These are phyloP conservation scores for Stomorhina lunata DNA, from an alignment of 2,888 invertebrate species.

Conservation along the genomic window DNA sequence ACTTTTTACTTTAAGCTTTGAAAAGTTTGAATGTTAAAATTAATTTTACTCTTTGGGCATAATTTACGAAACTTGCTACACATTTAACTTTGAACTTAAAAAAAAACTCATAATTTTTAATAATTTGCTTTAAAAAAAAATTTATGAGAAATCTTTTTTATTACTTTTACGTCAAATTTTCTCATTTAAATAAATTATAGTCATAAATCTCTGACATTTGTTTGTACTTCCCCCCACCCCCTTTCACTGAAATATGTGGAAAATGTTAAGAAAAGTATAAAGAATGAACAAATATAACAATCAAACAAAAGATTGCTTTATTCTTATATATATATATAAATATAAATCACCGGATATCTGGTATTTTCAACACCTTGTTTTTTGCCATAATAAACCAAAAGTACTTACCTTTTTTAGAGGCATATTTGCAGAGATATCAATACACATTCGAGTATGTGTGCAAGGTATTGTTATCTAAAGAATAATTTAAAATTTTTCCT, in stretches of 20 bases:
- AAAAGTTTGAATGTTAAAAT: neutral
- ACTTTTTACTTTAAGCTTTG: neutral
- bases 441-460: too few relatives aligned
- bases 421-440: neutral
- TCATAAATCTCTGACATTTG: conserved; percentile 44
- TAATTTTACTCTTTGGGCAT: conserved; percentile 5
- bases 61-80: neutral
- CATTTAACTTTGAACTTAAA: neutral
- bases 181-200: conserved; percentile 36
- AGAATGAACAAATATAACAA: conserved; percentile 15
- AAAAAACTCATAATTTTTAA: neutral
- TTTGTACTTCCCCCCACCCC: neutral
- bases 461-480: too few relatives aligned
- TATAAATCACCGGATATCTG: conserved; percentile 56
- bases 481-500: neutral
- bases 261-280: neutral
- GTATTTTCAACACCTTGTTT: conserved; percentile 54
- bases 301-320: conserved; percentile 48
- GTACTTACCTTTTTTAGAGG: neutral
- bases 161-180: conserved; percentile 32
- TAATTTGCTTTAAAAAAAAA: neutral
- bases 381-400: conserved; percentile 24
- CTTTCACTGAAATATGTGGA: too few relatives aligned
- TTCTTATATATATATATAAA: too few relatives aligned
- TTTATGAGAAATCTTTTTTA: neutral